Evolutionary conservation across 2,797 vertebrate species (phyloP).

Genomic region (Synaphobranchus kaupii): DNA sequence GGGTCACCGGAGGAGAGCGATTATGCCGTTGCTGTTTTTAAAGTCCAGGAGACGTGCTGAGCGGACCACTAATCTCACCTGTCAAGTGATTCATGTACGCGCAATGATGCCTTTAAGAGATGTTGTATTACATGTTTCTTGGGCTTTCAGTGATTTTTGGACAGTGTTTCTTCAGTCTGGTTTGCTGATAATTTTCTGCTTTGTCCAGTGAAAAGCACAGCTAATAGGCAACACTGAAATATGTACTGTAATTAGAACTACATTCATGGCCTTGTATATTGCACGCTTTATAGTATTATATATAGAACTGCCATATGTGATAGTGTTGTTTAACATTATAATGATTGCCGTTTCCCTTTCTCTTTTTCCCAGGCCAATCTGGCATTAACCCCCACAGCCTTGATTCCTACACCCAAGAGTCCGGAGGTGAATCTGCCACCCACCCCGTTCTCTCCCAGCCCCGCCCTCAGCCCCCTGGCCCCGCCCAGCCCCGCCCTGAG

Average conservation of each 20-base stretch:
- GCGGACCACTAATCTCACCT: conserved; percentile 5
- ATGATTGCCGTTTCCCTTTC: background rate
- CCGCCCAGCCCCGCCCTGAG: conserved; percentile 41
- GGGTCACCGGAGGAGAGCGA: background rate
- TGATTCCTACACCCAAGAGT: conserved; percentile 68
- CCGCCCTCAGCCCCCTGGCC: conserved; percentile 40
- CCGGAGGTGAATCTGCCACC: conserved; percentile 66
- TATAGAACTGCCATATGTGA: background rate
- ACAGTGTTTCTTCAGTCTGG: too few species aligned
- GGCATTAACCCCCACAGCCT: conserved; percentile 66
- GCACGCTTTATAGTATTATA: background rate
- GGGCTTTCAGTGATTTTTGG: background rate
- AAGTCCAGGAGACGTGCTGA: background rate
- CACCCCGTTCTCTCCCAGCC: conserved; percentile 45
- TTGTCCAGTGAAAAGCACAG: background rate
- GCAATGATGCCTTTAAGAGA: background rate
- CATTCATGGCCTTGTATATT: background rate
- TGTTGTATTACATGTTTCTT: background rate
- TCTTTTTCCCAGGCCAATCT: conserved; percentile 70
- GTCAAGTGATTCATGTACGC: background rate
- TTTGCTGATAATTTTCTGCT: background rate
- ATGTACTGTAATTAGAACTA: background rate
- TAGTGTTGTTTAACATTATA: background rate
- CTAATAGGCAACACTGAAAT: background rate
- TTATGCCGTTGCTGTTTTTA: conserved; percentile 4